Percentiles rank a stretch among this genome's conserved stretches.
Conservation (phyloP, 2,888 invertebrate species). For the Rhimphoctona megacephalus region DNA sequence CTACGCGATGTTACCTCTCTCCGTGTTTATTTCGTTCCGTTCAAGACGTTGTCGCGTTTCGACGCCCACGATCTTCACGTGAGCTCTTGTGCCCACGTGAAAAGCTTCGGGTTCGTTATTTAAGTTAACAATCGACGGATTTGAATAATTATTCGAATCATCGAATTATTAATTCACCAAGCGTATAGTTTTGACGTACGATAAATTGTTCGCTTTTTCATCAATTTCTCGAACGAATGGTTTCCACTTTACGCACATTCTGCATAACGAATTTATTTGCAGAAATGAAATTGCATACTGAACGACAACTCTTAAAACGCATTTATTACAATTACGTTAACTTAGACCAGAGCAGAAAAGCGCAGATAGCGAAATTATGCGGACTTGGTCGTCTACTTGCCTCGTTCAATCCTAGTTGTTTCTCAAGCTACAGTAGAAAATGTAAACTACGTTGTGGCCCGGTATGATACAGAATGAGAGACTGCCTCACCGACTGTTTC, state of each 20-base stretch:
- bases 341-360: background rate
- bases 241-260: background rate
- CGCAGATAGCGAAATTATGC: background rate
- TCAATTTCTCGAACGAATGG: background rate
- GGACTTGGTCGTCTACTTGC: background rate
- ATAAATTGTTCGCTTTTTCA: background rate
- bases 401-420: slow-evolving; percentile 6
- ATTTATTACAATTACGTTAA: background rate
- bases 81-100: slow-evolving; percentile 56
- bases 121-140: slow-evolving; percentile 44
- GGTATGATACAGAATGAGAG: background rate
- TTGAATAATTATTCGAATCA: slow-evolving; percentile 47
- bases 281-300: background rate
- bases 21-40: slow-evolving; percentile 67
- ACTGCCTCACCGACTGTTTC: slow-evolving; percentile 22
- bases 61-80: slow-evolving; percentile 65
- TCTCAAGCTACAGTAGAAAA: background rate
- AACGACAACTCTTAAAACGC: background rate
- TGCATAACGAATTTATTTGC: background rate
- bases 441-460: background rate
- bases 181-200: slow-evolving; percentile 4
- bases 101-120: slow-evolving; percentile 45
- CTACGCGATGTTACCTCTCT: slow-evolving; percentile 45
- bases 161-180: slow-evolving; percentile 4
- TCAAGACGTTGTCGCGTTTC: slow-evolving; percentile 67